phyloP scores from a whole-genome alignment of 2,888 invertebrate species.

The Rosalia funebris region DNA sequence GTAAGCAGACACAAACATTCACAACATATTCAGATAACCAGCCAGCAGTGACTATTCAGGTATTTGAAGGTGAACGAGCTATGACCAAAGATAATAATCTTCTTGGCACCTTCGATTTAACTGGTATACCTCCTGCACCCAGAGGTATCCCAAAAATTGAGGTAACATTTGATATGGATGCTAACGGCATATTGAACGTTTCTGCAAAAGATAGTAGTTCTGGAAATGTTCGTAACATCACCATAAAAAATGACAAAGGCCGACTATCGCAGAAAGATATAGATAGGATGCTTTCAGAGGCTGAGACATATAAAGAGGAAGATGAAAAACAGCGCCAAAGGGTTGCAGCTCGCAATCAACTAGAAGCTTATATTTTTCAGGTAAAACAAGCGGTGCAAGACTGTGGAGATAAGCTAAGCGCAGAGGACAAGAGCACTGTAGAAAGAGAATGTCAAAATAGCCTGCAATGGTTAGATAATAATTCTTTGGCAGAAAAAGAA shows the following conservation, averaged over 20 bases:
- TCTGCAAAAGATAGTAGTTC: slow-evolving; percentile 70
- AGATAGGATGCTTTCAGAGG: slow-evolving; percentile 80
- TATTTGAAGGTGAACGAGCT: too few relatives aligned
- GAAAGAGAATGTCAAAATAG: slow-evolving; percentile 69
- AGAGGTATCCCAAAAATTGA: slow-evolving; percentile 75
- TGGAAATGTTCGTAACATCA: slow-evolving; percentile 78
- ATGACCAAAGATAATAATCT: slow-evolving; percentile 85
- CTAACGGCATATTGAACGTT: too few relatives aligned
- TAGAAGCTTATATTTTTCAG: slow-evolving; percentile 76
- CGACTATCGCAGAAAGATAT: slow-evolving; percentile 84
- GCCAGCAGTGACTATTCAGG: too few relatives aligned
- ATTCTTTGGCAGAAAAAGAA: slow-evolving; percentile 70
- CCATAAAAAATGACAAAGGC: slow-evolving; percentile 85
- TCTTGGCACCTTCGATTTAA: slow-evolving; percentile 73
- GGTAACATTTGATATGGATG: too few relatives aligned
- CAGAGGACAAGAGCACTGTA: slow-evolving; percentile 64
- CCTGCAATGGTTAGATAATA: slow-evolving; percentile 78
- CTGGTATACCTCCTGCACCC: slow-evolving; percentile 78
- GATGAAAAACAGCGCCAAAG: slow-evolving; percentile 76
- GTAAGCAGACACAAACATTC: too few relatives aligned
- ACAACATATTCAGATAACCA: slow-evolving; percentile 78
- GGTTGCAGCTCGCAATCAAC: slow-evolving; percentile 75
- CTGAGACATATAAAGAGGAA: slow-evolving; percentile 77
- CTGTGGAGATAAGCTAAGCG: slow-evolving; percentile 71
- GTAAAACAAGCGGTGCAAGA: slow-evolving; percentile 77